Percentiles rank a stretch among this genome's conserved stretches.
Conservation (phyloP, 2,888 invertebrate species). For the Neelides folsomi region DNA sequence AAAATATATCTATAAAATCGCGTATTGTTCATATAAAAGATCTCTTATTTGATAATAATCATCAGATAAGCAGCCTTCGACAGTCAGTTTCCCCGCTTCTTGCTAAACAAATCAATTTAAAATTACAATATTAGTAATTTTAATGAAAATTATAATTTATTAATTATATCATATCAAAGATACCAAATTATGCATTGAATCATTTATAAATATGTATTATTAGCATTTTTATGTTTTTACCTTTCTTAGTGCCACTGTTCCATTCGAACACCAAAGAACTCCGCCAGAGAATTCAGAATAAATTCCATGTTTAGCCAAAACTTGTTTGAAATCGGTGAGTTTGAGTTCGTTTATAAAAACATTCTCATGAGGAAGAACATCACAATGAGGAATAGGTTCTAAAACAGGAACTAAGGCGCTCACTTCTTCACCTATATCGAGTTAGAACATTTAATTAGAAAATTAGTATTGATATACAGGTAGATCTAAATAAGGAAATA, state of each 20-base stretch:
- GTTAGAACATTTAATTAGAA: neutral
- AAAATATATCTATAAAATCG: conserved; percentile 70
- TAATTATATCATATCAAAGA: too few species aligned
- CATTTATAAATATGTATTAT: neutral
- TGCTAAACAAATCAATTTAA: conserved; percentile 52
- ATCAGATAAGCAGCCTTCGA: conserved; percentile 87
- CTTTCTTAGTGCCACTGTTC: conserved; percentile 73
- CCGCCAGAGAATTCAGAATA: conserved; percentile 79
- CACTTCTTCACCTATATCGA: conserved; percentile 8
- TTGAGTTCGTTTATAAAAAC: conserved; percentile 87
- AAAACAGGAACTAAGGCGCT: conserved; percentile 29
- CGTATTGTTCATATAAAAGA: conserved; percentile 88
- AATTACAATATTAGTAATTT: too few species aligned
- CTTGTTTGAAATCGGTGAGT: conserved; percentile 77
- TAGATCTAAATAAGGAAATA: too few species aligned
- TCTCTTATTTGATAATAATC: conserved; percentile 90
- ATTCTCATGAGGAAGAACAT: conserved; percentile 56
- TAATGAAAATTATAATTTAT: neutral
- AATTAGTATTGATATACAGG: too few species aligned
- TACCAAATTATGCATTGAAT: too few species aligned
- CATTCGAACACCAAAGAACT: conserved; percentile 84
- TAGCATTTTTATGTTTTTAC: conserved; percentile 45
- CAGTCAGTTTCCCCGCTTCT: conserved; percentile 77
- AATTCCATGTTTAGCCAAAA: conserved; percentile 59
- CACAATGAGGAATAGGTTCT: conserved; percentile 25